Base-by-base conservation (phyloP, 92 coral and sea anemone species). In the Actinernus sp. region DNA sequence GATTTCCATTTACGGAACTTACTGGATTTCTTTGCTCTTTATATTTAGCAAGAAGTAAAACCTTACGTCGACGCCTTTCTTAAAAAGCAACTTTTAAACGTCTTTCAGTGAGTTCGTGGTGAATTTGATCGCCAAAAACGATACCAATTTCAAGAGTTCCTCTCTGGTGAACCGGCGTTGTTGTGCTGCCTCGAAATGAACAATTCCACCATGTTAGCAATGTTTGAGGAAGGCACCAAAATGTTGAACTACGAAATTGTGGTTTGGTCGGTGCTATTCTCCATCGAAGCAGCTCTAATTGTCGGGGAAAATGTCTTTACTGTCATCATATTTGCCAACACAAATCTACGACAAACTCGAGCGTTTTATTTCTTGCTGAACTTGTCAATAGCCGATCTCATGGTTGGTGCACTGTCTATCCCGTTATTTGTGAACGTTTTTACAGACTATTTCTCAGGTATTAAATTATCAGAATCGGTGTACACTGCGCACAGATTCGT, bases 321-420 rank as follows among this genome's bases (percentile, higher is more conserved):
- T 1, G 41, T 77, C 29, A 58, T 71, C n/a, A 68, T 81, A 26
- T 78, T 48, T 22, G 53, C 77, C 0, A 70, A 65, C 67, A 52
- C 41, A 48, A 52, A 44, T 27, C 79, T 78, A 18, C 65, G 82
- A 24, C 79, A 60, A 31, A 84, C 63, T 31, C 56, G 80, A 23
- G 75, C 82, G 20, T 77, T 77, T 55, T 81, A 62, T 48, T 84
- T 84, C 29, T 51, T 84, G 43, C 29, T 84, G 24, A 20, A 70
- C 24, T 48, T 84, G 6, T 74, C 91, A 1, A 40, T 78, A 30
- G 61, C 86, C 7, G 91, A 84, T 52, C 56, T 84, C 13, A 54
- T 71, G 18, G 86, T 84, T 31, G 91, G 91, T 1, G 49, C 54
- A 6, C 27, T 58, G 16, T 74, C 75, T 28, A 69, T 84, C 3